A percentile compares a stretch with the other conserved stretches of the same genome.
phyloP scores from a whole-genome alignment of 2,888 invertebrate genomes.

The Biston stratarius region DNA sequence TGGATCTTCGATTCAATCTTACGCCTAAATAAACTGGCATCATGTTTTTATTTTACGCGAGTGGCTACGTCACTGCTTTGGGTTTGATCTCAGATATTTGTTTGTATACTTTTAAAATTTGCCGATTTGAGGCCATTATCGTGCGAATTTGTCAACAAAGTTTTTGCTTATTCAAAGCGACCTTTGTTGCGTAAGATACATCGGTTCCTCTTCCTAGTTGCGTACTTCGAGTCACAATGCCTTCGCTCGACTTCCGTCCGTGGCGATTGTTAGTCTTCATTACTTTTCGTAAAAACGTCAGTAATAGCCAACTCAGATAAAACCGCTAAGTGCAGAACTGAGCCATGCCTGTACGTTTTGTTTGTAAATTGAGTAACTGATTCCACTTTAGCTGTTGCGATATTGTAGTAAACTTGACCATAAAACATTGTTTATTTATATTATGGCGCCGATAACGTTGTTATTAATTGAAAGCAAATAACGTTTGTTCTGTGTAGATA shows the following conservation, averaged over 20 bases:
- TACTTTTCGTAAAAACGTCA: slow-evolving; percentile 38
- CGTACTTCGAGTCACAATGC: slow-evolving; percentile 59
- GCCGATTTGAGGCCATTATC: slow-evolving; percentile 46
- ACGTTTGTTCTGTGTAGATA: slow-evolving; percentile 26
- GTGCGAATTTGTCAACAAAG: slow-evolving; percentile 62
- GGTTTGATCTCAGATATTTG: slow-evolving; percentile 30
- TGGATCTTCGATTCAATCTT: slow-evolving; percentile 16
- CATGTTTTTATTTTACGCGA: slow-evolving; percentile 24
- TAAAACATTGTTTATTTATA: slow-evolving; percentile 34
- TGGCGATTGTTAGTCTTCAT: slow-evolving; percentile 49
- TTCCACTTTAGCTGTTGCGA: slow-evolving; percentile 25
- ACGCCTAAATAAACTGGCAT: slow-evolving; percentile 25
- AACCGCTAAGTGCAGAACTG: slow-evolving; percentile 36
- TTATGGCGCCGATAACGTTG: slow-evolving; percentile 32
- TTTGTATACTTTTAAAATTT: slow-evolving; percentile 22
- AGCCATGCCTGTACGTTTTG: slow-evolving; percentile 27
- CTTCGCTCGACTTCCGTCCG: slow-evolving; percentile 66
- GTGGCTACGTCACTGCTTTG: slow-evolving; percentile 21
- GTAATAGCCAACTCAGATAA: slow-evolving; percentile 21
- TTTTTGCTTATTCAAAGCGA: slow-evolving; percentile 64
- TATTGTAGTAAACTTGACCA: slow-evolving; percentile 32
- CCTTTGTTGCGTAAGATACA: slow-evolving; percentile 75
- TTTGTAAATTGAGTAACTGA: slow-evolving; percentile 28
- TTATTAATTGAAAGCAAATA: slow-evolving; percentile 43
- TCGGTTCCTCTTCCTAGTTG: slow-evolving; percentile 78